phyloP scores from a whole-genome alignment of 2,113 vertebrate genomes.

The Rousettus leschenaultii region DNA sequence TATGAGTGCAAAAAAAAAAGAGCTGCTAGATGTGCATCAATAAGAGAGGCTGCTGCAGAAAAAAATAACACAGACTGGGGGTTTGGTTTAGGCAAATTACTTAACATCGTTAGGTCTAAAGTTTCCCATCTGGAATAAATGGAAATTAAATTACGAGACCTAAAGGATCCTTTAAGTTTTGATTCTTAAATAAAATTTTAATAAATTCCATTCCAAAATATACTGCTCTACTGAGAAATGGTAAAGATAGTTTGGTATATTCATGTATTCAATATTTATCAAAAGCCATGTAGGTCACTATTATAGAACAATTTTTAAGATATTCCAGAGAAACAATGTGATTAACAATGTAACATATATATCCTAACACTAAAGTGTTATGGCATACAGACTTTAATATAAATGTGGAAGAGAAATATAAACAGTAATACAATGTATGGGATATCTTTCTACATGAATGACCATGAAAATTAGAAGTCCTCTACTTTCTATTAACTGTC shows the following conservation, averaged over 20 bases:
- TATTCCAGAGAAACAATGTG: not conserved
- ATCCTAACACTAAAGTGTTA: not conserved
- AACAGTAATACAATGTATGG: not conserved
- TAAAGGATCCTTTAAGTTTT: not conserved
- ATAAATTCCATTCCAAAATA: not conserved
- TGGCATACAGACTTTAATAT: not conserved
- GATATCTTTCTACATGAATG: not conserved
- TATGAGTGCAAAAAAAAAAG: not conserved
- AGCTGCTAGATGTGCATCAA: not conserved
- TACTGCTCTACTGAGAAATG: not conserved
- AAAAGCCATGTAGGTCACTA: not conserved
- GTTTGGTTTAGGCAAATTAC: not conserved
- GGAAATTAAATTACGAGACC: not conserved
- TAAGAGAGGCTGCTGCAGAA: not conserved
- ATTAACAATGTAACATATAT: not conserved
- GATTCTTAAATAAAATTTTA: slow-evolving; percentile 20
- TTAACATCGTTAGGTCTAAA: not conserved
- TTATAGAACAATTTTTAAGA: not conserved
- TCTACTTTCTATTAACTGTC: slow-evolving; percentile 20
- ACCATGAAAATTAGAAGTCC: not conserved
- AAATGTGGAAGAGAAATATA: not conserved
- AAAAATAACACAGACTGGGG: not conserved
- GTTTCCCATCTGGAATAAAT: slow-evolving; percentile 1
- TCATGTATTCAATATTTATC: not conserved
- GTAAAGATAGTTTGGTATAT: not conserved